phyloP scores from a whole-genome alignment of 2,113 vertebrate genomes.

The Serilophus lunatus region DNA sequence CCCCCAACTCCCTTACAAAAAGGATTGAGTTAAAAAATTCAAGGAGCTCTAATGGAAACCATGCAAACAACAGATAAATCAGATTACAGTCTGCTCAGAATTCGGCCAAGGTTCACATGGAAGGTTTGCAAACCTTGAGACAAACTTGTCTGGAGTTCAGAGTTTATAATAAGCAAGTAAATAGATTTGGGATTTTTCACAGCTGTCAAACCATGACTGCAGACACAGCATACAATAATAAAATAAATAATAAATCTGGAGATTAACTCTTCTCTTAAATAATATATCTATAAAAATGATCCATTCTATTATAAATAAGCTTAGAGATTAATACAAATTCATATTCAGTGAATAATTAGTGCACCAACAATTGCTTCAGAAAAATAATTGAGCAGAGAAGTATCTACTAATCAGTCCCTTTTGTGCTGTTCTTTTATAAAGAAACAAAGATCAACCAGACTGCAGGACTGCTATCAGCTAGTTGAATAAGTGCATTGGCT shows the following conservation, averaged over 20 bases:
- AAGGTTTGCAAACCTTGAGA: neutral
- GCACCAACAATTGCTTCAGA: neutral
- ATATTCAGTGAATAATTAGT: neutral
- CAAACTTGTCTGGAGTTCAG: neutral
- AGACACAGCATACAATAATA: neutral
- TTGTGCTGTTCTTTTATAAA: neutral
- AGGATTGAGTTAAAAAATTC: neutral
- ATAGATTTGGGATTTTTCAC: neutral
- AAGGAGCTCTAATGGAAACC: slow-evolving; percentile 11
- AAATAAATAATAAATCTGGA: neutral
- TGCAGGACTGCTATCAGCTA: neutral
- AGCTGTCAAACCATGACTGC: neutral
- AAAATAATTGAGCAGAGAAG: neutral
- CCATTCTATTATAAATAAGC: neutral
- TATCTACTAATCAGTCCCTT: neutral
- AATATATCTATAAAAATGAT: neutral
- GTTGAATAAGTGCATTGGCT: neutral
- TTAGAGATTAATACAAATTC: neutral
- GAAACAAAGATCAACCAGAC: neutral
- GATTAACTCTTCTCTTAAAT: neutral
- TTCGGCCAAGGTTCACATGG: neutral
- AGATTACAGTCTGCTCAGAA: neutral
- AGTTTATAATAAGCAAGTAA: neutral
- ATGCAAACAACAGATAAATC: slow-evolving; percentile 4
- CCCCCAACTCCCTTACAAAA: neutral